phyloP scores from a whole-genome alignment of 2,888 invertebrate genomes.

The Meliscaeva auricollis region DNA sequence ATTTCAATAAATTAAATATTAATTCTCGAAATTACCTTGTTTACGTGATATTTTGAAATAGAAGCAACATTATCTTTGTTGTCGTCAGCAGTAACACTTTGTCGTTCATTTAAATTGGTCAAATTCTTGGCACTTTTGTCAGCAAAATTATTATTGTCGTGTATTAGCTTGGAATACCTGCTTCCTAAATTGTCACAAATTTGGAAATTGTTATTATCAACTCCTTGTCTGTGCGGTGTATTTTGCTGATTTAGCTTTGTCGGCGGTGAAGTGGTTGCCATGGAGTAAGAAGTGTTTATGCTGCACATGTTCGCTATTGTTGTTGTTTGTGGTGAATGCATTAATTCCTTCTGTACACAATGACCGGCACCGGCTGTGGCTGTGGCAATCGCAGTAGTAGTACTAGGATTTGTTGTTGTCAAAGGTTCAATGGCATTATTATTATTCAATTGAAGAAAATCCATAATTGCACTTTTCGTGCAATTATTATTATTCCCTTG shows the following conservation, averaged over 20 bases:
- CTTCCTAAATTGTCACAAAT: constrained; percentile 45
- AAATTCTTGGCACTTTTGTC: constrained; percentile 79
- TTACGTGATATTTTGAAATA: constrained; percentile 24
- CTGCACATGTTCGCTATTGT: constrained; percentile 30
- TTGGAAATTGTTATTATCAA: constrained; percentile 26
- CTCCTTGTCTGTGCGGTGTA: not conserved
- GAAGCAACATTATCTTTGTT: not conserved
- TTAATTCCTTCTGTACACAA: constrained; percentile 13
- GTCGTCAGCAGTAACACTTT: constrained; percentile 53
- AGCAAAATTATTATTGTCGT: not conserved
- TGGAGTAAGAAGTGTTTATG: constrained; percentile 49
- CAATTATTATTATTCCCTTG: constrained; percentile 20
- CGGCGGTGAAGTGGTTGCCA: constrained; percentile 49
- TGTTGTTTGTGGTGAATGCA: constrained; percentile 23
- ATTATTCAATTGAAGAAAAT: constrained; percentile 52
- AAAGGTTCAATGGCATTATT: constrained; percentile 55
- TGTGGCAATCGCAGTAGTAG: no score
- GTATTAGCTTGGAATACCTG: constrained; percentile 3
- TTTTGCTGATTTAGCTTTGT: constrained; percentile 38
- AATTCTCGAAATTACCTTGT: constrained; percentile 47
- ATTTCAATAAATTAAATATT: constrained; percentile 4
- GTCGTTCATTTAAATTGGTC: constrained; percentile 79
- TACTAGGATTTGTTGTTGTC: not conserved
- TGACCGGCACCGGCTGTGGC: constrained; percentile 22
- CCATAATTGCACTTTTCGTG: constrained; percentile 43